phyloP scores from a whole-genome alignment of 2,113 vertebrate species.

The Chaetops frenatus region DNA sequence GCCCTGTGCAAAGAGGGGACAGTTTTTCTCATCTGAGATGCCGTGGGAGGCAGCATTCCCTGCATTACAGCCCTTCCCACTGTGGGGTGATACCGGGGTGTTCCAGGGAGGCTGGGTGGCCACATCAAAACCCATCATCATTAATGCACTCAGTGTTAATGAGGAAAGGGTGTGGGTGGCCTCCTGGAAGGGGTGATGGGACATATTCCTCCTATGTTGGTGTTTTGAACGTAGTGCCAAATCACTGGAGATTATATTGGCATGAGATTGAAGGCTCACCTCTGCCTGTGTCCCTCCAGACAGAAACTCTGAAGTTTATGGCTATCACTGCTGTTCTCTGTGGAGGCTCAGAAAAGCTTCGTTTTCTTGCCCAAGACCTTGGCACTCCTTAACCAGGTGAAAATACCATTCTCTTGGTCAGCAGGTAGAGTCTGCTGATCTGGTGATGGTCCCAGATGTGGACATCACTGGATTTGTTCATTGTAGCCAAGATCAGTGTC shows the following conservation, averaged over 20 bases:
- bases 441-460: not conserved
- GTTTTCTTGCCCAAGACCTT: not conserved
- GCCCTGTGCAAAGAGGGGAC: not conserved
- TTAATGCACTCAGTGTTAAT: not conserved
- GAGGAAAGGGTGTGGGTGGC: not conserved
- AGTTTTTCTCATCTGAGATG: not conserved
- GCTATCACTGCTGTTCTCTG: not conserved
- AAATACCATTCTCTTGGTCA: not conserved
- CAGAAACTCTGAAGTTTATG: not conserved
- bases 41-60: not conserved
- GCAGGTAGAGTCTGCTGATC: not conserved
- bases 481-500: not conserved
- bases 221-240: not conserved
- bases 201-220: not conserved
- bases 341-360: not conserved
- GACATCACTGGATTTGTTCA: not conserved
- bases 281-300: not conserved
- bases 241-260: fast-evolving
- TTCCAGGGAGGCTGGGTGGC: not conserved
- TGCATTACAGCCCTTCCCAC: not conserved
- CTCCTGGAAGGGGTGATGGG: not conserved
- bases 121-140: fast-evolving
- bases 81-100: fast-evolving
- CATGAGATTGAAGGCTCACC: not conserved
- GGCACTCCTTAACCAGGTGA: not conserved